Conservation (phyloP, 2,888 invertebrate species). For the Phymatocera aterrima region DNA sequence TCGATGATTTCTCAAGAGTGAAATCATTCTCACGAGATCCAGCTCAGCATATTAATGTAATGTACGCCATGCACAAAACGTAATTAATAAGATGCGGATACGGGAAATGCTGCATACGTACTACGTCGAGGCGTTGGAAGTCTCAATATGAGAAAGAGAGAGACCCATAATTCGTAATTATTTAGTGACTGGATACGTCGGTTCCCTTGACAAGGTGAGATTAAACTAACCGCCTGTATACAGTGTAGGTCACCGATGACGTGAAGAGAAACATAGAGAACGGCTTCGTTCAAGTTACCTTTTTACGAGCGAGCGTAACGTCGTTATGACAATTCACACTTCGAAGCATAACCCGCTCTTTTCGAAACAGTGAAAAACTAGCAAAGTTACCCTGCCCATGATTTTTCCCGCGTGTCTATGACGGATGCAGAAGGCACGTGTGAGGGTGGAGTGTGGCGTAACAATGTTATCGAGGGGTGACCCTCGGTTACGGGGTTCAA, state of each 20-base stretch:
- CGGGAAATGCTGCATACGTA: not conserved
- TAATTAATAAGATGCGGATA: constrained; percentile 4
- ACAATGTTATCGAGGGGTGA: constrained; percentile 10
- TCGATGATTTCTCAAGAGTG: constrained; percentile 5
- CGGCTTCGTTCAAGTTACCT: too few species aligned
- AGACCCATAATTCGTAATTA: not conserved
- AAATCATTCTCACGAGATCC: not conserved
- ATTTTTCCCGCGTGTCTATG: constrained; percentile 1
- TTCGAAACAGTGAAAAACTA: not conserved
- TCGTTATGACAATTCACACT: too few species aligned
- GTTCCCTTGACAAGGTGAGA: not conserved
- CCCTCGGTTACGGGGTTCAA: constrained; percentile 24
- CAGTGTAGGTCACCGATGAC: not conserved
- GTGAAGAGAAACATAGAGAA: not conserved
- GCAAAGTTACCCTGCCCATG: constrained; percentile 14
- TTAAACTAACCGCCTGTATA: not conserved
- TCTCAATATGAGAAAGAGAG: not conserved
- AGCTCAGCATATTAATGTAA: not conserved
- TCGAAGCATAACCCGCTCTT: not conserved
- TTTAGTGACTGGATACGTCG: not conserved
- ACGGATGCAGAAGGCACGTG: not conserved
- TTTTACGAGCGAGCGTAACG: too few species aligned
- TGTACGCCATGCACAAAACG: not conserved
- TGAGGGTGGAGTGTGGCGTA: not conserved
- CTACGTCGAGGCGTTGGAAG: not conserved